Evolutionary conservation across 2,888 invertebrate species (phyloP).

Genomic region (Ametastegia equiseti): DNA sequence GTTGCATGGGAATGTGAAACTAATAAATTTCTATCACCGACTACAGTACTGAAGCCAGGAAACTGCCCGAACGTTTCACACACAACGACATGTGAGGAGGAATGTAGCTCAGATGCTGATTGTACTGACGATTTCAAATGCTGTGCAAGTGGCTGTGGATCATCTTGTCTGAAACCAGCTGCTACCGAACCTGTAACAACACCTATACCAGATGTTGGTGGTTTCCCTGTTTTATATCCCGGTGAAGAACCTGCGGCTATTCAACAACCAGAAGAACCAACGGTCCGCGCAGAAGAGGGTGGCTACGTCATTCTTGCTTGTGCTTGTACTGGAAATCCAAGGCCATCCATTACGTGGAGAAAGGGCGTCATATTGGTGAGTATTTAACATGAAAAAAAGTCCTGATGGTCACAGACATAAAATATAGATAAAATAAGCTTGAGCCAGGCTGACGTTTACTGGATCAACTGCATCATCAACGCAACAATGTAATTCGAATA

Average conservation of each 20-base stretch:
- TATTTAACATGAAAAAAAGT: background rate
- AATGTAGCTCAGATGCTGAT: constrained; percentile 90
- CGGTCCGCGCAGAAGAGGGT: constrained; percentile 84
- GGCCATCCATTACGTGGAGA: constrained; percentile 88
- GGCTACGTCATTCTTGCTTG: constrained; percentile 86
- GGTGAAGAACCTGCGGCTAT: constrained; percentile 68
- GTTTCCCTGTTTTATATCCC: constrained; percentile 49
- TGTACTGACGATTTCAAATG: constrained; percentile 89
- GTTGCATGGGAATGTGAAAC: constrained; percentile 31
- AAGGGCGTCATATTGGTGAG: constrained; percentile 84
- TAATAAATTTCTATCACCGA: too few species aligned
- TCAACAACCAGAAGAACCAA: constrained; percentile 77
- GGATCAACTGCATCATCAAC: too few species aligned
- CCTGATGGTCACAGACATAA: too few species aligned
- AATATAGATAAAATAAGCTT: too few species aligned
- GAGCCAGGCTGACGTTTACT: too few species aligned
- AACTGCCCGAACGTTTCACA: constrained; percentile 80
- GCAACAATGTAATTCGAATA: too few species aligned
- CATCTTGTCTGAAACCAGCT: constrained; percentile 82
- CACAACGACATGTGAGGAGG: constrained; percentile 80
- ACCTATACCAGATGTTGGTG: constrained; percentile 56
- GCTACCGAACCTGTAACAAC: constrained; percentile 73
- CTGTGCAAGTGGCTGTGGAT: constrained; percentile 88
- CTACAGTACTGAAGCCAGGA: constrained; percentile 84
- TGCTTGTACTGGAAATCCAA: constrained; percentile 86